phyloP scores from a whole-genome alignment of 2,888 invertebrate genomes.

The Cremastinae sp. region DNA sequence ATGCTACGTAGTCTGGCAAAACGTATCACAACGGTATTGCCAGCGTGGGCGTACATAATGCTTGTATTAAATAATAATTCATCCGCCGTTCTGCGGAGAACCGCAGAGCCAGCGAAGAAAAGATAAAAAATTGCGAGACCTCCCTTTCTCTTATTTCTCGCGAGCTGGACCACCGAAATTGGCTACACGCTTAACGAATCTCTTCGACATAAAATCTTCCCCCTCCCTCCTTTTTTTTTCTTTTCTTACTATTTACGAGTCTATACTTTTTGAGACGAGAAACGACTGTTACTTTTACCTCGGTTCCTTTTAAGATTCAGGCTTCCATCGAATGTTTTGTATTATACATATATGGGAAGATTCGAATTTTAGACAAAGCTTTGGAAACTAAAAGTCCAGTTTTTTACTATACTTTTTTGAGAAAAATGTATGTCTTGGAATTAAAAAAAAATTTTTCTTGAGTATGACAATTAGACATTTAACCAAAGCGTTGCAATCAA shows the following conservation, averaged over 20 bases:
- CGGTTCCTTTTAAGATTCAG: too few relatives aligned
- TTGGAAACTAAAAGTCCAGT: too few relatives aligned
- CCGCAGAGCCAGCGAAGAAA: constrained; percentile 37
- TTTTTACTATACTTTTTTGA: too few relatives aligned
- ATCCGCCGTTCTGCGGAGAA: constrained; percentile 49
- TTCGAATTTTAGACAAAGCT: too few relatives aligned
- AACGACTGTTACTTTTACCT: background rate
- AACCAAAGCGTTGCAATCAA: too few relatives aligned
- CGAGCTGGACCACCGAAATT: constrained; percentile 50
- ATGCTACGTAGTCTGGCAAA: constrained; percentile 25
- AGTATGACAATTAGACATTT: too few relatives aligned
- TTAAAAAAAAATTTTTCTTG: too few relatives aligned
- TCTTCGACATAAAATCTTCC: constrained; percentile 21
- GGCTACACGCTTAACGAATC: constrained; percentile 59
- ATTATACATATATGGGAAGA: too few relatives aligned
- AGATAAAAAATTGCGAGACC: constrained; percentile 47
- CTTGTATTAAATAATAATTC: constrained; percentile 68
- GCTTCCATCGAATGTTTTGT: too few relatives aligned
- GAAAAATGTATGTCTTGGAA: too few relatives aligned
- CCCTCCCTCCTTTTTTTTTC: constrained; percentile 26
- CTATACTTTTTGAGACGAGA: background rate
- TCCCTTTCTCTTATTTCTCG: constrained; percentile 13
- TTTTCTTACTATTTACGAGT: constrained; percentile 11
- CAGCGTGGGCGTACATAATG: constrained; percentile 56
- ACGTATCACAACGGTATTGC: constrained; percentile 38